Base-by-base conservation (phyloP, 2,113 vertebrate genomes). In the Ariopsis seemanni region DNA sequence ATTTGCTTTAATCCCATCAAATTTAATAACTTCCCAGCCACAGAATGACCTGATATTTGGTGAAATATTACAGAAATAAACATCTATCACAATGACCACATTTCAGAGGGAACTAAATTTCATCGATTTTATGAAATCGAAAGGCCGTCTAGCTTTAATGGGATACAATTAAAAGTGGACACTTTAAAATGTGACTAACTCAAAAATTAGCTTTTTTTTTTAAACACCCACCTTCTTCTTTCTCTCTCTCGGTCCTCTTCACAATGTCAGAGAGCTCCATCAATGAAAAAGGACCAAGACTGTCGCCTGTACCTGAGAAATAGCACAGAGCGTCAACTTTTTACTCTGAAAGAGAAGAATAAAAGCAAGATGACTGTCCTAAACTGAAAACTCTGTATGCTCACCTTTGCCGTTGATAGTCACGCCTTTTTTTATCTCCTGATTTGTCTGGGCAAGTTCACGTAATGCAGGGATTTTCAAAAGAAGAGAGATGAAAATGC, bases 191-290 rank as follows among this genome's bases (percentile, higher is more conserved):
- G n/a, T n/a, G n/a, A n/a, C 3, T 34, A 34, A 58, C 5, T n/a
- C 8, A 74, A 65, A 65, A 69, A 18, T 50, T 18, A 63, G 11
- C 7, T 14, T 74, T 53, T 79, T 5, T n/a, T 63, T 57, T 52
- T 72, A 74, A 25, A 82, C 55, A 2, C 87, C 86, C 92, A 97
- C 97, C 97, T 95, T 97, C 96, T 91, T 90, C 96, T 91, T 90
- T 92, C 84, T 96, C 96, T 86, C 57, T 95, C 92, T 95, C 86
- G 30, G 48, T 94, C 95, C 91, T 96, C 91, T 60, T 92, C 92
- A 97, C 90, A 89, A 97, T 95, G 84, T 93, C 93, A 0, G 95
- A 91, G 82, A 97, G 95, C 89, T 97, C 95, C 53, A 89, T 95
- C 85, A 97, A 92, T 52, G 95, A 91, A 88, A 97, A 94, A 1